Evolutionary conservation across 2,888 invertebrate genomes (phyloP).

Genomic region (Reticulitermes lucifugus): DNA sequence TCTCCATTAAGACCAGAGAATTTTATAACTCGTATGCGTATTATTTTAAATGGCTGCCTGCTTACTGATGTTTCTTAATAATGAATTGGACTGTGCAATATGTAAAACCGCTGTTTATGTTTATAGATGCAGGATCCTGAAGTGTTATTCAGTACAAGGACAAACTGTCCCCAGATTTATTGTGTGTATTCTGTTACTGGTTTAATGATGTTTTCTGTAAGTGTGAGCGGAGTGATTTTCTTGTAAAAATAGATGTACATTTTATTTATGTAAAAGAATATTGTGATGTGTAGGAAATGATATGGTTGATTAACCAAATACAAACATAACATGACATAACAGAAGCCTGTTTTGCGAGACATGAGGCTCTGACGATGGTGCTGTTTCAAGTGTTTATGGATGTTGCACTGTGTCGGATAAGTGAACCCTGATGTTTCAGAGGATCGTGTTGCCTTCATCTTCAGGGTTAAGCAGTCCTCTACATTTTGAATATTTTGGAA

Average conservation of each 20-base stretch:
- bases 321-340: constrained; percentile 58
- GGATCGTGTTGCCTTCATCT: no score
- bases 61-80: background rate
- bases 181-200: constrained; percentile 14
- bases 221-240: constrained; percentile 22
- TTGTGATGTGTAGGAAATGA: constrained; percentile 44
- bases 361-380: no score
- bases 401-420: no score
- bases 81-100: background rate
- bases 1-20: no score
- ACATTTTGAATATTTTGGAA: no score
- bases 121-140: background rate
- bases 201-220: constrained; percentile 1
- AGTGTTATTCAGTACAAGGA: background rate
- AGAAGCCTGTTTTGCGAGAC: no score
- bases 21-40: background rate
- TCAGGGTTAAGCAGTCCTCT: no score
- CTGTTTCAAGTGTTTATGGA: no score
- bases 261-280: constrained; percentile 30
- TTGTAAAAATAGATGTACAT: constrained; percentile 45
- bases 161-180: background rate
- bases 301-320: constrained; percentile 33
- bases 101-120: background rate
- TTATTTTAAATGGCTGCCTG: background rate
- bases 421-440: no score